These are phyloP conservation scores for Accipiter virgatus DNA, from an alignment of 2,113 vertebrate genomes.

Conservation along the genomic window DNA sequence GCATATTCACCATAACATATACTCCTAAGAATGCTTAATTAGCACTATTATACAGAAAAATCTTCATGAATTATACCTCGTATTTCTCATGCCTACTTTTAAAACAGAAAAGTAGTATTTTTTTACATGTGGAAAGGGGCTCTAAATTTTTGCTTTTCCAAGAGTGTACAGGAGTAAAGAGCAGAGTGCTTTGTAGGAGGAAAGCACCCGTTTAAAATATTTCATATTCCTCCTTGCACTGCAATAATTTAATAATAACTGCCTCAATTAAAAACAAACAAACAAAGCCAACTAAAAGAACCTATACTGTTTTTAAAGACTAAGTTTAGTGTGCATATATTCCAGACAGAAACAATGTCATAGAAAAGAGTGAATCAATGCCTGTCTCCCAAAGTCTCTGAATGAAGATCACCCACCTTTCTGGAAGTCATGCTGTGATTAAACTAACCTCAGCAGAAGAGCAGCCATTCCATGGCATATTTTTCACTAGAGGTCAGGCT, in stretches of 20 bases:
- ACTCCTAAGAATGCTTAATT: not conserved
- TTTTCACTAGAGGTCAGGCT: slow-evolving; percentile 59
- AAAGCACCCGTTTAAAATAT: not conserved
- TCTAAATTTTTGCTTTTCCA: not conserved
- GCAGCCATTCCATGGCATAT: not conserved
- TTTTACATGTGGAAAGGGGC: not conserved
- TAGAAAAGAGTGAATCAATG: not conserved
- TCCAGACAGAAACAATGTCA: not conserved
- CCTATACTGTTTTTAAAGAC: not conserved
- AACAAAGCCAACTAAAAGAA: not conserved
- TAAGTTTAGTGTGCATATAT: not conserved
- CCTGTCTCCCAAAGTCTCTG: not conserved
- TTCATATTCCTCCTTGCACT: not conserved
- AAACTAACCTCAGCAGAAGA: not conserved
- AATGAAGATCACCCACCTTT: not conserved
- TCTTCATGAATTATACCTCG: not conserved
- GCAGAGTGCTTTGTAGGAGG: not conserved
- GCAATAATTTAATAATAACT: not conserved
- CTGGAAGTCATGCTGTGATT: not conserved
- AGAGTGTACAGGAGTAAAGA: not conserved
- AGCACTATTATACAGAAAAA: not conserved
- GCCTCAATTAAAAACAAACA: not conserved
- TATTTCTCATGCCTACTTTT: not conserved
- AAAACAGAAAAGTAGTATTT: not conserved
- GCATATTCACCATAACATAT: not conserved